Base-by-base conservation (phyloP, 2,113 vertebrate genomes). In the Manacus vitellinus region DNA sequence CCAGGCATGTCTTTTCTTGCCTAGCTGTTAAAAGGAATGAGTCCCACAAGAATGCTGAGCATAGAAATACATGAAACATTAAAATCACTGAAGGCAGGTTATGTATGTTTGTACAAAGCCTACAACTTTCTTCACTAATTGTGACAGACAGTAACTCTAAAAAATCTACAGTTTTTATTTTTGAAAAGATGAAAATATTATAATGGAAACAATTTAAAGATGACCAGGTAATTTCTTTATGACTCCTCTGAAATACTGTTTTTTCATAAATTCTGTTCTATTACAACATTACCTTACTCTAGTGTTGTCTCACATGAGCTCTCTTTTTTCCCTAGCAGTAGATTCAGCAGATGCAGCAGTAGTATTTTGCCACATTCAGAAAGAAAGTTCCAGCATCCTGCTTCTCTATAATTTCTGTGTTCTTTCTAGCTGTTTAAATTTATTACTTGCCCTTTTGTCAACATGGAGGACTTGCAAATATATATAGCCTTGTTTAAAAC, bases 1-100 rank as follows among this genome's bases (percentile, higher is more conserved):
- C 23, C 33, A 52, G 68, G 31, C 95, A 95, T 27, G 88, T 76
- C 59, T 58, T 88, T 54, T 87, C 94, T 79, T 96, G 91, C 63
- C 73, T 70, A 63, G 33, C 58, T 78, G 24, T 54, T 49, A 55
- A 46, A 77, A 55, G 46, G 23, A 49, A 63, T 10, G 6, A 80
- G 59, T 76, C 27, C 24, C 3, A 3, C 73, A 87, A 87, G 72
- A 80, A 92, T 10, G 7, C 46, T 49, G 21, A 78, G n/a, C 17
- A 12, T 1, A 78, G 9, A 71, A 84, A 71, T 12, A 81, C 11
- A 46, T 6, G 55, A 41, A 81, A 35, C 9, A 51, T 62, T 51
- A 19, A 86, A 56, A 78, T 41, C 47, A 47, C 10, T 8, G 8
- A 4, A 62, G 8, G 9, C 2, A 2, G 2, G 43, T 68, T 70